Conservation (phyloP, 2,113 vertebrate genomes). For the Shinisaurus crocodilurus region DNA sequence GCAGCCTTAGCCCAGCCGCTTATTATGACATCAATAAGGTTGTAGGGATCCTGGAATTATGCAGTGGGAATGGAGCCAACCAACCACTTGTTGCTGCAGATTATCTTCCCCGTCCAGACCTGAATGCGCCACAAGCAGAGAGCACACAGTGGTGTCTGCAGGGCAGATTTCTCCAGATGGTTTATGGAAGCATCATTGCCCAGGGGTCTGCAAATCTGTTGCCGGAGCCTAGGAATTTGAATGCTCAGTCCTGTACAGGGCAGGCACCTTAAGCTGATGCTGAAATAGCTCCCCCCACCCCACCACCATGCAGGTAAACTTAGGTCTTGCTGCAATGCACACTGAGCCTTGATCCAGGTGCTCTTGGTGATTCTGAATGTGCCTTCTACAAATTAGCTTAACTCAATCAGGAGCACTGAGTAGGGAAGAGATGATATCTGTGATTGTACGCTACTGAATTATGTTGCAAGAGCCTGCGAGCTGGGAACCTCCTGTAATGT, state of each 20-base stretch:
- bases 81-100: not conserved
- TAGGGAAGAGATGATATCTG: not conserved
- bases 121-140: not conserved
- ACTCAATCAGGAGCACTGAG: not conserved
- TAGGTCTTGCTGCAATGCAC: not conserved
- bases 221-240: not conserved
- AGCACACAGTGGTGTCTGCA: not conserved
- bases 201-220: not conserved
- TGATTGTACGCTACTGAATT: not conserved
- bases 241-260: not conserved
- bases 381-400: not conserved
- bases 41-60: not conserved
- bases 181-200: not conserved
- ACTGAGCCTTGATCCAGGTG: not conserved
- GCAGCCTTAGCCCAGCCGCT: not conserved
- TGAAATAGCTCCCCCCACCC: not conserved
- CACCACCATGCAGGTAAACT: not conserved
- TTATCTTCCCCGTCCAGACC: not conserved
- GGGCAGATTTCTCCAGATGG: not conserved
- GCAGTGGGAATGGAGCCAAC: not conserved
- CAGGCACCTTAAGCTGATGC: not conserved
- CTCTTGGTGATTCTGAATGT: not conserved
- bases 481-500: not conserved
- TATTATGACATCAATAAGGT: not conserved
- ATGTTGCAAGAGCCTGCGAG: not conserved